Base-by-base conservation (phyloP, 2,797 vertebrate species). In the Sebastes wilsoni region DNA sequence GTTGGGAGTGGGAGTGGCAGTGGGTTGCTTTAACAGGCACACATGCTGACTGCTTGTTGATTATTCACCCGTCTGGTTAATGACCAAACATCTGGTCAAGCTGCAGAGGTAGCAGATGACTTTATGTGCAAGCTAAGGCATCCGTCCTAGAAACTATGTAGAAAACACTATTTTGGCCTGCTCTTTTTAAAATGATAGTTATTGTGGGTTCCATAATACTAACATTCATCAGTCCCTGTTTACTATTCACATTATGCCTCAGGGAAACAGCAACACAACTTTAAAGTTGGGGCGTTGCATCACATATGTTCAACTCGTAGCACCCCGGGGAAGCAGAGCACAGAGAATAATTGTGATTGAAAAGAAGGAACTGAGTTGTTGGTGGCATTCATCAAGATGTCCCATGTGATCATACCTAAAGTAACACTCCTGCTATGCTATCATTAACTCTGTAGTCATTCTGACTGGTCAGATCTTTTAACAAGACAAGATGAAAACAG, bases 1-100 rank as follows among this genome's bases (percentile, higher is more conserved):
- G 0, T 0, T 38, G 13, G 36, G 36, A 38, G 36, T 38, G 36
- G 13, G 36, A 38, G 36, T 42, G 14, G 38, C 0, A 42, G 14
- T 42, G 38, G 38, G 38, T 42, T 42, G 38, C 38, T 42, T 42
- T 42, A 42, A 42, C 38, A 42, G 38, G 38, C 14, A 42, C 38
- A 42, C 38, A 16, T 42, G 38, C 49, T 52, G 13, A 58, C 16
- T 6, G n/a, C 4, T 49, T 25, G 10, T 52, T 42, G n/a, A 36
- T 65, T n/a, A 13, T 46, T 27, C 18, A 8, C 7, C 32, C 3
- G 27, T 25, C n/a, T 74, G 59, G 42, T 42, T 20, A 12, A 66
- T 46, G 8, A n/a, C 38, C 30, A 36, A 64, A 64, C n/a, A 38
- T 38, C 25, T 49, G 46, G 7, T 54, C 27, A 22, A 22, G 1